phyloP scores from a whole-genome alignment of 2,888 invertebrate genomes.

The Dasysyrphus tricinctus region DNA sequence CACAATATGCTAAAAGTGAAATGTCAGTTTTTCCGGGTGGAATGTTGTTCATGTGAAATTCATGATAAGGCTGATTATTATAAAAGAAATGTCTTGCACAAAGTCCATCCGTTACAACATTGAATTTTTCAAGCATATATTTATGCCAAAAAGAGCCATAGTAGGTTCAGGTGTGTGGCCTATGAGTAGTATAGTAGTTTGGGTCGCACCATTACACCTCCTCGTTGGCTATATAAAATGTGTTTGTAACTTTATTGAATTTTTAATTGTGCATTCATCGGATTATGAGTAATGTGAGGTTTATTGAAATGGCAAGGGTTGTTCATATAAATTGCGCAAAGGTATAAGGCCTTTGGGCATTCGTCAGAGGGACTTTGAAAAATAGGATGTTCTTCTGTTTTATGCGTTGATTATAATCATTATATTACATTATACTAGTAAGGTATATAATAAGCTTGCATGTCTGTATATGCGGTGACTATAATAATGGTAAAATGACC shows the following conservation, averaged over 20 bases:
- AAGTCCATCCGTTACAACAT: no score
- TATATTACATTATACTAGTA: no score
- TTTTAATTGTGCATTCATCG: slow-evolving; percentile 36
- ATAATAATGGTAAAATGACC: background rate
- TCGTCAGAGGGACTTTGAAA: background rate
- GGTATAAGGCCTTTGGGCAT: background rate
- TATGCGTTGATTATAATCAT: slow-evolving; percentile 32
- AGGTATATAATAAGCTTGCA: background rate
- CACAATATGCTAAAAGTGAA: no score
- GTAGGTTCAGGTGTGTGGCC: background rate
- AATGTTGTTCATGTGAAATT: no score
- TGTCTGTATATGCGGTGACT: background rate
- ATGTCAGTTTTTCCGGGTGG: no score
- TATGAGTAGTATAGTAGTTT: background rate
- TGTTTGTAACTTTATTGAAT: slow-evolving; percentile 27
- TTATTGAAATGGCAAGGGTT: background rate
- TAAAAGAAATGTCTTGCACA: no score
- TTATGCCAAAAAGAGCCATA: background rate
- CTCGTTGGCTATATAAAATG: no score
- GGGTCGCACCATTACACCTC: background rate
- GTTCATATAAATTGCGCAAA: background rate
- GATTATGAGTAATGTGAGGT: slow-evolving; percentile 20
- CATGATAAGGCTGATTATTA: no score
- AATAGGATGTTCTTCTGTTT: background rate
- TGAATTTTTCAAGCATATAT: no score